A percentile compares a stretch with the other conserved stretches of the same genome.
Evolutionary conservation across 2,888 invertebrate species (phyloP).

Genomic region (Tipula confusa): DNA sequence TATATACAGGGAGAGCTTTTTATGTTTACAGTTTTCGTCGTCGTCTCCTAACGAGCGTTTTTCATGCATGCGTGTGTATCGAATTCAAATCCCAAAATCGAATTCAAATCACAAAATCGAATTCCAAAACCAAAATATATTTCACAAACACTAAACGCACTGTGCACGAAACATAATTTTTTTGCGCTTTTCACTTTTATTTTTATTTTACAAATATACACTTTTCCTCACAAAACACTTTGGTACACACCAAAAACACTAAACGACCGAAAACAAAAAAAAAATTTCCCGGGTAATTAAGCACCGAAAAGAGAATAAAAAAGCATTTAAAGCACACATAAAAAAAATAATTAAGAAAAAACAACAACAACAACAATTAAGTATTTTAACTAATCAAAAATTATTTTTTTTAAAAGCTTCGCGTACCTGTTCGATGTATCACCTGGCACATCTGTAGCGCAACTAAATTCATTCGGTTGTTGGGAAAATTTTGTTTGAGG

Average conservation of each 20-base stretch:
- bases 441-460: slow-evolving; percentile 36
- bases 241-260: not conserved
- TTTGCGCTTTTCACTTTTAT: not conserved
- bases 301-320: not conserved
- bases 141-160: not conserved
- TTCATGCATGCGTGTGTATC: not conserved
- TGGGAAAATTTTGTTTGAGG: not conserved
- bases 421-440: slow-evolving; percentile 37
- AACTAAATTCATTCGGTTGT: slow-evolving; percentile 32
- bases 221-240: not conserved
- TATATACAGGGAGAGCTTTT: slow-evolving; percentile 13
- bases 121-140: not conserved
- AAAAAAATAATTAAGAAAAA: not conserved
- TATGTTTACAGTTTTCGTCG: too few relatives aligned
- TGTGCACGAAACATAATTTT: not conserved
- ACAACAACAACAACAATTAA: not conserved
- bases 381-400: not conserved
- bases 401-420: slow-evolving; percentile 7
- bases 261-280: not conserved
- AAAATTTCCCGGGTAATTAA: not conserved
- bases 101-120: not conserved
- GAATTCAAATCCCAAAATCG: not conserved
- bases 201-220: not conserved
- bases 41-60: not conserved
- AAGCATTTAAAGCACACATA: not conserved